Evolutionary conservation across 2,888 invertebrate genomes (phyloP), one percentile per base, ranked within the genome.

Genomic region (Danaus chrysippus): DNA sequence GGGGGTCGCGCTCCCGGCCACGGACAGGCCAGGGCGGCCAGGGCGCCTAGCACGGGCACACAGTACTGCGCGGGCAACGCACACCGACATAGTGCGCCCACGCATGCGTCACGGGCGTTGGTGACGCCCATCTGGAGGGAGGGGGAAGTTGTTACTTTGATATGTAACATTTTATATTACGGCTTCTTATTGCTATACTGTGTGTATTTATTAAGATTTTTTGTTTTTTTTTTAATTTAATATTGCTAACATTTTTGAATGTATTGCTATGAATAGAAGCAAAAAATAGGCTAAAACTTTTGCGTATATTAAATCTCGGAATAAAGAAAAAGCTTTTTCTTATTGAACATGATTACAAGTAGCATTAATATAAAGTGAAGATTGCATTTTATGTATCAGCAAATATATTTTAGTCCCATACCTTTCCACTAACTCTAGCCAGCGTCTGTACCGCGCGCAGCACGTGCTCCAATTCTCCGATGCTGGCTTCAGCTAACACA

Each of bases 21-120:
- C 67, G 97, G 98, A 63, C 96, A 93, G 76, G 96, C 96, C 84
- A 97, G 96, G 41, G 94, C 93, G 76, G 96, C 96, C 84, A 97
- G 95, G 43, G 94, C 93, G 69, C 96, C 96, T 68, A 98, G 92
- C 53, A 98, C 96, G 3, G 97, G 96, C 71, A 98, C 93, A 64
- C 97, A 96, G 90, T 99, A 99, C 87, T 97, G 97, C 0, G 98
- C 97, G 0, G 99, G 99, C 70, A 99, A 92, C 0, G 98, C 98
- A n/a, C 97, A 96, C 81, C 98, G 97, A 84, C 99, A 99, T 75
- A 99, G 94, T 3, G 98, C 96, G 54, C 96, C 96, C 54, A 99
- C 95, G 79, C 98, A 98, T 52, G 98, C 98, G 91, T 99, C 98
- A 42, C 99, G 93, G 0, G 98, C 97, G 13, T 93, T 93, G 1